A percentile compares a stretch with the other conserved stretches of the same genome.
Conservation (phyloP, 1,140 invertebrate genomes). For the Drosophila auraria region DNA sequence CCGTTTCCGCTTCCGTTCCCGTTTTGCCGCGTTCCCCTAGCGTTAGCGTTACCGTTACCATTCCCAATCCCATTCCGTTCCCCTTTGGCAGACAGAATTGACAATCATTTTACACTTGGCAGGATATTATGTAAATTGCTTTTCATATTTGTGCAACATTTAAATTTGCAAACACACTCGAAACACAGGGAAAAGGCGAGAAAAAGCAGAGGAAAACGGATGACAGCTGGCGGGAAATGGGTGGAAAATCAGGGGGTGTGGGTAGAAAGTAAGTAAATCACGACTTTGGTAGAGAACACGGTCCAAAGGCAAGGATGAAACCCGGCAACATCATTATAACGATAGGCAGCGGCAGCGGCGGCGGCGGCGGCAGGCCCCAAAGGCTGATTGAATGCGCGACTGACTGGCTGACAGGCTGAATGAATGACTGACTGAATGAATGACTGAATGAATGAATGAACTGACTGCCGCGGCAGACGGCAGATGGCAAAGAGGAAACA, state of each 20-base stretch:
- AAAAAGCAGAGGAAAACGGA: conserved; percentile 21
- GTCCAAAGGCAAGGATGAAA: conserved; percentile 54
- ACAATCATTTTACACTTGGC: conserved; percentile 84
- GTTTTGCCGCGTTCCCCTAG: neutral
- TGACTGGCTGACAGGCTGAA: conserved; percentile 25
- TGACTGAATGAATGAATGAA: conserved; percentile 31
- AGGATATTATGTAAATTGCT: conserved; percentile 84
- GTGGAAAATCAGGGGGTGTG: neutral
- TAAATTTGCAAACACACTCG: conserved; percentile 68
- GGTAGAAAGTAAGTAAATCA: conserved; percentile 73
- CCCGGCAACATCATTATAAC: conserved; percentile 74
- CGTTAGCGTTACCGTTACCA: neutral
- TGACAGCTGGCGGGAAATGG: conserved; percentile 41
- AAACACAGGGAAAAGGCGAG: conserved; percentile 3
- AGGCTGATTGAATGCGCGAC: conserved; percentile 43
- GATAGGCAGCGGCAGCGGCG: conserved; percentile 46
- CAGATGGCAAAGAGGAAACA: conserved; percentile 10
- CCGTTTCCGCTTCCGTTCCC: conserved; percentile 21
- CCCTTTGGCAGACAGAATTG: conserved; percentile 67
- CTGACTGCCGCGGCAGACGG: conserved; percentile 13
- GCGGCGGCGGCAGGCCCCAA: neutral
- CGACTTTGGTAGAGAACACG: conserved; percentile 19
- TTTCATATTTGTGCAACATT: conserved; percentile 84
- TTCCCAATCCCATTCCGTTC: conserved; percentile 7
- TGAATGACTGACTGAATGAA: conserved; percentile 12